Percentiles rank a stretch among this genome's conserved stretches.
phyloP scores from a whole-genome alignment of 2,797 vertebrate genomes.

The Pyrocephalus nanus region DNA sequence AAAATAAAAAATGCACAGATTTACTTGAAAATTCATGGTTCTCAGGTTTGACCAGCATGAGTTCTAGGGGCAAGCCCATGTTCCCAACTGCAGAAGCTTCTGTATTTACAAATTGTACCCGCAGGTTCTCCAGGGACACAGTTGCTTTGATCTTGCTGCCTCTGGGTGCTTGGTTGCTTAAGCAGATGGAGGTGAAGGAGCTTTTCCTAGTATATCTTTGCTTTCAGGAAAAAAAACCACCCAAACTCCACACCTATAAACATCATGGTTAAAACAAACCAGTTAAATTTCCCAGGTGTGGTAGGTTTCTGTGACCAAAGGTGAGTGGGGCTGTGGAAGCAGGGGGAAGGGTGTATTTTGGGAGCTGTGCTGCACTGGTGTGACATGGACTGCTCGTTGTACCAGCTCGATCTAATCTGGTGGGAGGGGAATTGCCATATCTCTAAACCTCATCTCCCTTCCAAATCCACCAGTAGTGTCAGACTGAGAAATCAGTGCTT shows the following conservation, averaged over 20 bases:
- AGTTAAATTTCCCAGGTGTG: not conserved
- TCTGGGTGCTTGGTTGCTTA: not conserved
- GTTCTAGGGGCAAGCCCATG: not conserved
- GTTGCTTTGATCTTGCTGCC: conserved; percentile 19
- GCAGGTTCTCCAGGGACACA: not conserved
- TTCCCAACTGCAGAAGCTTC: not conserved
- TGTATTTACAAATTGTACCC: not conserved
- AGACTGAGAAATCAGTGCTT: not conserved
- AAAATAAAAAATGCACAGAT: not conserved
- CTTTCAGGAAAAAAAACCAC: not conserved
- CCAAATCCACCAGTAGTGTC: not conserved
- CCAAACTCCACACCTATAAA: not conserved
- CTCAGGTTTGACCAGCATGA: not conserved
- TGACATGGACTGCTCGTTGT: not conserved
- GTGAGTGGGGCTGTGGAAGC: not conserved
- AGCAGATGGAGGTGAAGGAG: not conserved
- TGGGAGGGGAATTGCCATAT: not conserved
- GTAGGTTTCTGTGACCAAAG: not conserved
- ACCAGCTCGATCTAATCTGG: not conserved
- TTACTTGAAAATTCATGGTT: not conserved
- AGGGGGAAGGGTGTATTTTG: not conserved
- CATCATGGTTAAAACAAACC: not conserved
- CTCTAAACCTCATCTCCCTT: conserved; percentile 17
- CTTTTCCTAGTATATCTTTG: not conserved
- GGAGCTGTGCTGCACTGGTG: not conserved